Evolutionary conservation across 2,113 vertebrate species (phyloP).

Genomic region (Accipiter virgatus): DNA sequence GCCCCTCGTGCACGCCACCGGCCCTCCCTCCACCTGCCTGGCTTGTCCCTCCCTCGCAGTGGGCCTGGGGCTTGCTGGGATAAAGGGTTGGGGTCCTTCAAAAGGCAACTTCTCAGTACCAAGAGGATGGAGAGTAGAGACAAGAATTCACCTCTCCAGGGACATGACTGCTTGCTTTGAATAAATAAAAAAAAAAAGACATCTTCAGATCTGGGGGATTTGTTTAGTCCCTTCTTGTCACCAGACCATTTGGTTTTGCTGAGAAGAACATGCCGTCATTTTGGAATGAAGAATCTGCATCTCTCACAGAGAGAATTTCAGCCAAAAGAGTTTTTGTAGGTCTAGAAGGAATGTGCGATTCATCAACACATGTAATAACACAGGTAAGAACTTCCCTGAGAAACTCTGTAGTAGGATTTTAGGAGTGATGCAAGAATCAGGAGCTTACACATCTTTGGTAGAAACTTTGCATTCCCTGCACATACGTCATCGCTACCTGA

Average conservation of each 20-base stretch:
- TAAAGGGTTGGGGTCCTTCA: background rate
- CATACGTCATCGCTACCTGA: background rate
- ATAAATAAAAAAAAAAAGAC: background rate
- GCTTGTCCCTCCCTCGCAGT: background rate
- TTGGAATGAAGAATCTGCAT: background rate
- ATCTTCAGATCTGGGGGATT: background rate
- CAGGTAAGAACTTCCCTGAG: background rate
- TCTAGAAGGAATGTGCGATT: background rate
- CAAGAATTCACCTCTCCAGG: background rate
- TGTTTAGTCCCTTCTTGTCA: background rate
- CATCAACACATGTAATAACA: background rate
- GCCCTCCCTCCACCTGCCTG: background rate
- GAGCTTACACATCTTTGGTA: background rate
- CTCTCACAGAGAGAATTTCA: background rate
- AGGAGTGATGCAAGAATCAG: background rate
- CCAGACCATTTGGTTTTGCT: background rate
- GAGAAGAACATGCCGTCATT: background rate
- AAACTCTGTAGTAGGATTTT: background rate
- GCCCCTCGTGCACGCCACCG: rapidly evolving
- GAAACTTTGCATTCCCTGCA: background rate
- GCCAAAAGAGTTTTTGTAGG: background rate
- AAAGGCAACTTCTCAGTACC: background rate
- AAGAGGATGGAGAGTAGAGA: background rate
- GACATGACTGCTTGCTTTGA: background rate
- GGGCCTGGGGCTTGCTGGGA: background rate